Evolutionary conservation across 2,797 vertebrate species (phyloP).

Genomic region (Cottoperca gobio): DNA sequence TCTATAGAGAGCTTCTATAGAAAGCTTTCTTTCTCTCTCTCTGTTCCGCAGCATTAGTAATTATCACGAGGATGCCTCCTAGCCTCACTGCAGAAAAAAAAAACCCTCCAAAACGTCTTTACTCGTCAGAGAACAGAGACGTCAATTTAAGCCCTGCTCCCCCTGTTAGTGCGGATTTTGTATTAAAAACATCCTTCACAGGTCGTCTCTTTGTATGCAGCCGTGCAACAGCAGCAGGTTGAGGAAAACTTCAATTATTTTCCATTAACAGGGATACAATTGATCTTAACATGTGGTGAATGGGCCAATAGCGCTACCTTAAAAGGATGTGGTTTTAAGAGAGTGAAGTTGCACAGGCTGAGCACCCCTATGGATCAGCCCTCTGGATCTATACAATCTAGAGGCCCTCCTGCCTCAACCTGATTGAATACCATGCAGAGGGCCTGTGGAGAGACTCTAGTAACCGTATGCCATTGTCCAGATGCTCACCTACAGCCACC

Average conservation of each 20-base stretch:
- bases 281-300: conserved; percentile 85
- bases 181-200: conserved; percentile 84
- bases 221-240: conserved; percentile 69
- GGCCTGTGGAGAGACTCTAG: conserved; percentile 72
- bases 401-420: conserved; percentile 76
- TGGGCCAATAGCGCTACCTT: conserved; percentile 75
- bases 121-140: conserved; percentile 65
- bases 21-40: conserved; percentile 62
- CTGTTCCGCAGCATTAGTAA: conserved; percentile 73
- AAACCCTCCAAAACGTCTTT: conserved; percentile 28
- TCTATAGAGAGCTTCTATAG: conserved; percentile 62
- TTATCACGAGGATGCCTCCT: conserved; percentile 75
- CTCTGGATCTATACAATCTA: conserved; percentile 78
- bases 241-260: conserved; percentile 79
- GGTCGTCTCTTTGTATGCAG: conserved; percentile 67
- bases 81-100: conserved; percentile 40
- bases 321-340: conserved; percentile 60
- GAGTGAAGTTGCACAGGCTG: conserved; percentile 55
- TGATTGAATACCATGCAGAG: conserved; percentile 79
- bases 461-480: conserved; percentile 76
- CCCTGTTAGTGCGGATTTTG: conserved; percentile 63
- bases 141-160: conserved; percentile 72
- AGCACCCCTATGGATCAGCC: conserved; percentile 75
- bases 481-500: conserved; percentile 80
- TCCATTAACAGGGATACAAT: conserved; percentile 84